These are phyloP conservation scores for Argyrosomus regius DNA, from an alignment of 2,797 vertebrate genomes.

Conservation along the genomic window DNA sequence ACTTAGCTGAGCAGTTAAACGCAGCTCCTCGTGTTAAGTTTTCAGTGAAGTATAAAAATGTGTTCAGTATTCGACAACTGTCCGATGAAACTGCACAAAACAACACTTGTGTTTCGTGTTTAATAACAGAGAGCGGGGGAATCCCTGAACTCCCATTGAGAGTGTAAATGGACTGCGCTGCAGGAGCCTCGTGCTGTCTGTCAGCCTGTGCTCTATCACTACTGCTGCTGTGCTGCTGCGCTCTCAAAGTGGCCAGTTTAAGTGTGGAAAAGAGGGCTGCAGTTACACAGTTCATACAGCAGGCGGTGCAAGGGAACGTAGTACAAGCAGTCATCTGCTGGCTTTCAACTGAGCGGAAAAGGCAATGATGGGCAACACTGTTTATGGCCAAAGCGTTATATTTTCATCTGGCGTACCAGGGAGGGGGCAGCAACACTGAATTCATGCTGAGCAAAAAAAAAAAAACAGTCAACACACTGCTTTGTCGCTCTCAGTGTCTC, in stretches of 20 bases:
- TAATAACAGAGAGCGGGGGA: constrained; percentile 43
- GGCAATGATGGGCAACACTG: constrained; percentile 42
- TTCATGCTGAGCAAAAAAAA: not conserved
- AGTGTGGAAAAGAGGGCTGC: constrained; percentile 35
- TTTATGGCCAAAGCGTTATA: constrained; percentile 47
- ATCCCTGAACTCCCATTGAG: constrained; percentile 55
- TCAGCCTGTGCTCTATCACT: constrained; percentile 48
- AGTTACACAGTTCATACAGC: constrained; percentile 79
- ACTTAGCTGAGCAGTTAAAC: not conserved
- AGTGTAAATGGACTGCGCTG: constrained; percentile 78
- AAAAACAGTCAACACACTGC: not conserved
- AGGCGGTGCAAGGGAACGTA: constrained; percentile 87
- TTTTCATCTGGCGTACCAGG: constrained; percentile 33
- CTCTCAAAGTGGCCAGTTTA: constrained; percentile 19
- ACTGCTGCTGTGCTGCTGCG: constrained; percentile 41
- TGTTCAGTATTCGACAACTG: not conserved
- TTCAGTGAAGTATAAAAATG: not conserved
- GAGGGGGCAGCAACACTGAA: not conserved
- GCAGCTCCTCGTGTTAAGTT: not conserved
- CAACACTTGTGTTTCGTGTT: constrained; percentile 36
- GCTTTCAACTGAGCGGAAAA: constrained; percentile 47
- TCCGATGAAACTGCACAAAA: not conserved
- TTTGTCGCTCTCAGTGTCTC: not conserved
- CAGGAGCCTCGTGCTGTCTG: constrained; percentile 65
- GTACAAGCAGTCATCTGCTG: constrained; percentile 27